phyloP scores from a whole-genome alignment of 2,888 invertebrate genomes.

The Chouioia cunea region DNA sequence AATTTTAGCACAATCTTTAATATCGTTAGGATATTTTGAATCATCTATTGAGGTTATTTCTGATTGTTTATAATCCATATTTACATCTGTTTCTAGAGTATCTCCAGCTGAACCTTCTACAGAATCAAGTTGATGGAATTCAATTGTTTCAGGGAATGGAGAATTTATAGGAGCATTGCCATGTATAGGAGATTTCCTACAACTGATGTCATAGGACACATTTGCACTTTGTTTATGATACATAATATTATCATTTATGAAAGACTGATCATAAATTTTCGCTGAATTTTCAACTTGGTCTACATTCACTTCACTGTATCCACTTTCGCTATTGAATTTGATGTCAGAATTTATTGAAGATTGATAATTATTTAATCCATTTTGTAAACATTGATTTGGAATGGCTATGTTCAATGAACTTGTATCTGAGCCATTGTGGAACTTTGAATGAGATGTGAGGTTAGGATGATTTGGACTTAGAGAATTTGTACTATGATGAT shows the following conservation, averaged over 20 bases:
- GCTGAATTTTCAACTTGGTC: constrained; percentile 21
- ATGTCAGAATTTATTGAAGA: constrained; percentile 34
- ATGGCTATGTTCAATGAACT: constrained; percentile 25
- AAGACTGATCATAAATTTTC: constrained; percentile 35
- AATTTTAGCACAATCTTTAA: constrained; percentile 45
- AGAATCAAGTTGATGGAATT: constrained; percentile 45
- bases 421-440: constrained; percentile 32
- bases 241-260: constrained; percentile 39
- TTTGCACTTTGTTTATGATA: constrained; percentile 43
- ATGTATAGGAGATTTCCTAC: constrained; percentile 54
- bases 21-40: constrained; percentile 37
- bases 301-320: constrained; percentile 35
- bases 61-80: constrained; percentile 43
- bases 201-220: constrained; percentile 53
- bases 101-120: constrained; percentile 50
- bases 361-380: constrained; percentile 42
- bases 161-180: constrained; percentile 54
- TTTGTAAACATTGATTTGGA: constrained; percentile 42
- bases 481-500: constrained; percentile 41
- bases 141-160: constrained; percentile 50
- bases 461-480: constrained; percentile 32
- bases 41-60: constrained; percentile 43
- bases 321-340: constrained; percentile 42
- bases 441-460: constrained; percentile 27
- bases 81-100: constrained; percentile 35